Evolutionary conservation across 2,888 invertebrate species (phyloP), one percentile per base, ranked within the genome.

Genomic region (Alsophila aescularia): DNA sequence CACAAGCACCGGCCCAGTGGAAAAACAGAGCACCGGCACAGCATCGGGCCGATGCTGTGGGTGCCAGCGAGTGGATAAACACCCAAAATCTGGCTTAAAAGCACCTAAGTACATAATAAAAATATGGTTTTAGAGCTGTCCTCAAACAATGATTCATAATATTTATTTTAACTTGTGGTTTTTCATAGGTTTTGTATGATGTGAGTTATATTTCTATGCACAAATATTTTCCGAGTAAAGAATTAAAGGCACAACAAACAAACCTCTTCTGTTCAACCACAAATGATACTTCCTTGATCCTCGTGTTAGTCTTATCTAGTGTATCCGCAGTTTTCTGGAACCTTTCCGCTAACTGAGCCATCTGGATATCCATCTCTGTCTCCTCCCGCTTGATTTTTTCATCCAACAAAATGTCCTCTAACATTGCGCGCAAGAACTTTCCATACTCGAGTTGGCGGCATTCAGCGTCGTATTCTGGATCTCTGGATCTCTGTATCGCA

Each of bases 211-310:
- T n/a, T n/a, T n/a, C n/a, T n/a, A n/a, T n/a, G n/a, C n/a, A n/a
- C n/a, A 8, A 8, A 27, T 9, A 27, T 27, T 8, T 27, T 34
- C 16, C 0, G 3, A 27, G 3, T 3, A 29, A 5, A 48, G 31
- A 31, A 31, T 12, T 31, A 2, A 9, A 8, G 7, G 9, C 7
- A 27, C 4, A 8, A 27, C 5, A 18, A 18, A 4, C 24, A 29
- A 73, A 89, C 92, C 90, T 81, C 50, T 90, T 83, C 55, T 90
- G 88, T 64, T 92, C 92, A 0, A 81, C 83, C 35, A 85, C 78
- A 78, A 92, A 92, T 0, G 82, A 84, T 31, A 93, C 87, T 52
- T 91, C 88, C 54, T 90, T 92, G 39, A 92, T 54, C 12, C 90
- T 73, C 29, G 79, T 72, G 60, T 84, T 90, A 0, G 92, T 91